Evolutionary conservation across 1,140 invertebrate species (phyloP), one percentile per base, ranked within the genome.

Genomic region (Archegozetes longisetosus): DNA sequence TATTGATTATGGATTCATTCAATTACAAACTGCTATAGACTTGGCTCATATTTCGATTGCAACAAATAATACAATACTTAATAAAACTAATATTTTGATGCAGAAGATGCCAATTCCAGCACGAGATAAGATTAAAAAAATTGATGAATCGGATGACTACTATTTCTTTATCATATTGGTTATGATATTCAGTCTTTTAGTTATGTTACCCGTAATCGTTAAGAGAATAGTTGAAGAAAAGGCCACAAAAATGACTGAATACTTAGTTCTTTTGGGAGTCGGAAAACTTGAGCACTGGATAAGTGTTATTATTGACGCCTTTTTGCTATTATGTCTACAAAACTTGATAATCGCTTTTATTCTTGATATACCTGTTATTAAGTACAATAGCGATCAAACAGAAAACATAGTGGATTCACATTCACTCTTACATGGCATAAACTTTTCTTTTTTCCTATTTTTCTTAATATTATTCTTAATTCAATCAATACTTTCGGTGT

Each of bases 91-190:
- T n/a, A n/a, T n/a, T n/a, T n/a, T n/a, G n/a, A n/a, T n/a, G n/a
- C n/a, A n/a, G n/a, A n/a, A n/a, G n/a, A n/a, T n/a, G n/a, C n/a
- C n/a, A n/a, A n/a, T n/a, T n/a, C n/a, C n/a, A n/a, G n/a, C n/a
- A n/a, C n/a, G n/a, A n/a, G n/a, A n/a, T n/a, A n/a, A n/a, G n/a
- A n/a, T n/a, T n/a, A n/a, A n/a, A n/a, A n/a, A n/a, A n/a, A n/a
- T 66, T 9, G 64, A 68, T 13, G 66, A 68, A 23, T 65, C 47
- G 9, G 70, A 68, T 53, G 66, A 68, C 24, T 46, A 68, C 6
- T 68, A 68, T 22, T 70, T 70, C 47, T 69, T 68, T 1, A 70
- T 68, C 3, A 2, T 67, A 22, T 23, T 68, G 23, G 64, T 55
- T 13, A 66, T 66, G 64, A 56, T 69, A 20, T 50, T 48, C 6